phyloP scores from a whole-genome alignment of 2,888 invertebrate species.

The Dione vanillae region DNA sequence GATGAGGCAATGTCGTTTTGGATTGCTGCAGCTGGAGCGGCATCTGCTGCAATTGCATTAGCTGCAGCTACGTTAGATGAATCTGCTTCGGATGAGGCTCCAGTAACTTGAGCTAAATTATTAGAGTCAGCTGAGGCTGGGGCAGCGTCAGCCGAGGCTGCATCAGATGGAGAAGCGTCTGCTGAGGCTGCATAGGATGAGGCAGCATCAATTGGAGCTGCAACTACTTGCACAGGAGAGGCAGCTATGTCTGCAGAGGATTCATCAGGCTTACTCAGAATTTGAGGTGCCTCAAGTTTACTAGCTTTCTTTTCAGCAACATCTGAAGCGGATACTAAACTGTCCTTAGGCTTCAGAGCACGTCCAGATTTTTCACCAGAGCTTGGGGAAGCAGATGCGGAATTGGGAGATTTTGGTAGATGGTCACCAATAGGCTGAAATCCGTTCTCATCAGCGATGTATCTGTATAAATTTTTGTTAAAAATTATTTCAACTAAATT shows the following conservation, averaged over 20 bases:
- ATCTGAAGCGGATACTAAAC: constrained; percentile 52
- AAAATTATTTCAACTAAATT: too few relatives aligned
- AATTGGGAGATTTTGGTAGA: constrained; percentile 74
- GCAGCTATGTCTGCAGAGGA: not conserved
- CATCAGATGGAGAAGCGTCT: not conserved
- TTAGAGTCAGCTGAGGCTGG: not conserved
- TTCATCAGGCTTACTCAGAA: not conserved
- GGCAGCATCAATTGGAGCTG: not conserved
- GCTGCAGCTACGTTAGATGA: constrained; percentile 12
- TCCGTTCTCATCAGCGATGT: constrained; percentile 89
- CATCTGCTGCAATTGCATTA: not conserved
- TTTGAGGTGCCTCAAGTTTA: not conserved
- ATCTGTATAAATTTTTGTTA: constrained; percentile 69
- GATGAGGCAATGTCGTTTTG: constrained; percentile 14
- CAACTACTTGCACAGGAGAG: not conserved
- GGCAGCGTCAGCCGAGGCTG: not conserved
- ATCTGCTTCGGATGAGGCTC: constrained; percentile 27
- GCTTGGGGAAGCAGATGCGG: constrained; percentile 42
- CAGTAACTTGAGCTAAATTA: not conserved
- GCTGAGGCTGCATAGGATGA: not conserved
- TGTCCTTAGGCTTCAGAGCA: constrained; percentile 55
- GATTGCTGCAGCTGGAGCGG: not conserved
- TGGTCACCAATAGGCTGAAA: constrained; percentile 88
- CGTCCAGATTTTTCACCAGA: constrained; percentile 59
- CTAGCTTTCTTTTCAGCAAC: constrained; percentile 46